These are phyloP conservation scores for Caloenas nicobarica DNA, from an alignment of 2,113 vertebrate species.

Conservation along the genomic window DNA sequence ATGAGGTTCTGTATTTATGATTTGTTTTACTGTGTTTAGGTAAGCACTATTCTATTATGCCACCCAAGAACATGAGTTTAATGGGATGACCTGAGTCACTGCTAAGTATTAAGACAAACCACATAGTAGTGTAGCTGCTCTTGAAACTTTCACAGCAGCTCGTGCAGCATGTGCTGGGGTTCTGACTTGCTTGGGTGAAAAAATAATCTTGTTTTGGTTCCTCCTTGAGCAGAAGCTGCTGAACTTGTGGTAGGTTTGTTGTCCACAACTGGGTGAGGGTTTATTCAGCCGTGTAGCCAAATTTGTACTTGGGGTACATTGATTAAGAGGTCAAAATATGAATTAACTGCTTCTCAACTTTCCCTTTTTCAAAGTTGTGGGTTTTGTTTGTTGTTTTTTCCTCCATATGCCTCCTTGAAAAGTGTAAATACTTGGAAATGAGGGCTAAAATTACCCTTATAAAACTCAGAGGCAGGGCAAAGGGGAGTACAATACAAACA, in stretches of 20 bases:
- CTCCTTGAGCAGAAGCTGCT: background rate
- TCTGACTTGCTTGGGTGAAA: background rate
- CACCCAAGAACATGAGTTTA: constrained; percentile 1
- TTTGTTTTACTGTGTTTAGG: constrained; percentile 14
- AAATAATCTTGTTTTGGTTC: background rate
- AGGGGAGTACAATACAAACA: background rate
- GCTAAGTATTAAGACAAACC: background rate
- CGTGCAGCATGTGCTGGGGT: background rate
- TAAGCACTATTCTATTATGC: background rate
- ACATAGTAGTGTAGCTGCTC: background rate
- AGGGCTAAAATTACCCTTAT: background rate
- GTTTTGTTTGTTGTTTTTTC: background rate
- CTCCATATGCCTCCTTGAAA: background rate
- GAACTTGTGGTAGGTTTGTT: background rate
- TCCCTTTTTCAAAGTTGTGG: background rate
- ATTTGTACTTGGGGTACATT: background rate
- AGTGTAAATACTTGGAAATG: background rate
- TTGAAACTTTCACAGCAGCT: background rate
- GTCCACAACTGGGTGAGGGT: background rate
- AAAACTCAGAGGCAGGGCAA: background rate
- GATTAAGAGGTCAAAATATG: background rate
- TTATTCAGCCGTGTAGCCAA: background rate
- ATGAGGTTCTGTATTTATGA: background rate
- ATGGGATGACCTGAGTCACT: background rate
- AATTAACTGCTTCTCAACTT: background rate